phyloP scores from a whole-genome alignment of 2,113 vertebrate genomes.

The Gnathonemus echidnorhynchus region DNA sequence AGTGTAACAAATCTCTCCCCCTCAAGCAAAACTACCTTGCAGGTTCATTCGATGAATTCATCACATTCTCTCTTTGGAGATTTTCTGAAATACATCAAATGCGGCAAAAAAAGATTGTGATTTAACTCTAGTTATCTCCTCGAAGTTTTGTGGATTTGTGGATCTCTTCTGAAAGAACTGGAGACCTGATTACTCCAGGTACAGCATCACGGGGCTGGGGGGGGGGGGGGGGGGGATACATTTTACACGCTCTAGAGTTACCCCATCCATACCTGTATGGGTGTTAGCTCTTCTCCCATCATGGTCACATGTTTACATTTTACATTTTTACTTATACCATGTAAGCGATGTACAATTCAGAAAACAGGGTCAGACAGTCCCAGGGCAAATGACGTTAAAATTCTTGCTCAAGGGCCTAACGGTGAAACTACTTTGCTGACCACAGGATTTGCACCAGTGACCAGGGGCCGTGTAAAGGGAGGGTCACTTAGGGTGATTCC shows the following conservation, averaged over 20 bases:
- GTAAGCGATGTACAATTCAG: neutral
- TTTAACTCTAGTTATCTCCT: no score
- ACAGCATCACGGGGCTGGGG: neutral
- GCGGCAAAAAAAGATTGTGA: neutral
- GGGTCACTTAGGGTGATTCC: no score
- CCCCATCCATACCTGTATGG: neutral
- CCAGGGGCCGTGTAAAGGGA: no score
- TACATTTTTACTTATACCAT: neutral
- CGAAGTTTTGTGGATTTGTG: neutral
- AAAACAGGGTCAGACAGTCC: neutral
- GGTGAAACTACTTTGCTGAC: neutral
- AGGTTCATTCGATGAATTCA: neutral
- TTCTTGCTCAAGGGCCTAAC: neutral
- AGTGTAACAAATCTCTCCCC: constrained; percentile 2
- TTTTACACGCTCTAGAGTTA: neutral
- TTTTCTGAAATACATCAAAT: constrained; percentile 12
- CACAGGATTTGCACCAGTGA: neutral
- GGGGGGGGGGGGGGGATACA: neutral
- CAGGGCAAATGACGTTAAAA: neutral
- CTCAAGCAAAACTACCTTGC: neutral
- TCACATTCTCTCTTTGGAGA: constrained; percentile 3
- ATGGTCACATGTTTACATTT: neutral
- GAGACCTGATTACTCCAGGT: neutral
- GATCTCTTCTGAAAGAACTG: neutral
- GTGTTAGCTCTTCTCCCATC: neutral